Base-by-base conservation (phyloP, 2,888 invertebrate species). In the Pimpla rufipes region DNA sequence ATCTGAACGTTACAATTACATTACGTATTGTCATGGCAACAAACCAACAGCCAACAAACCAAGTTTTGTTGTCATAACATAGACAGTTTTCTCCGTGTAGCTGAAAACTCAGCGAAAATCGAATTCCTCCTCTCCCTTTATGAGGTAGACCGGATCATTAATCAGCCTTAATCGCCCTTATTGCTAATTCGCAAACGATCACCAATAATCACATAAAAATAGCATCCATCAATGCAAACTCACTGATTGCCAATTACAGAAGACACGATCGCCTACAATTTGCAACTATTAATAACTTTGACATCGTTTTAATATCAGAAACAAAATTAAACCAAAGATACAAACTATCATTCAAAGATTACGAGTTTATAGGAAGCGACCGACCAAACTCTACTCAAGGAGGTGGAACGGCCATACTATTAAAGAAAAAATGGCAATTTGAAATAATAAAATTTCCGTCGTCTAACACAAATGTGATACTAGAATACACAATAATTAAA, bases 391-490 rank as follows among this genome's bases (percentile, higher is more conserved):
- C 62, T 0, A 57, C 37, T 23, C 55, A 37, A 5, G 86, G 82
- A 6, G 86, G 87, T 0, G 86, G 85, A 0, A 87, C 88, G 0
- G 86, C 82, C 0, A 85, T 87, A 0, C 6, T 77, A n/a, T 79
- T 85, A 0, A 35, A 37, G n/a, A 73, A 87, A 0, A 40, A 11
- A 8, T 29, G 80, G 0, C 75, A 59, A 8, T 83, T 23, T 16
- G 45, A 52, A 16, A 8, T 8, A 11, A 81, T 81, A 0, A 21
- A 66, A 0, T 35, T 37, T 0, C 59, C 66, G 1, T 52, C 40
- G 2, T n/a, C 67, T 0, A 10, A 0, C 0, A 62, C 59, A 2
- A 70, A 21, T 6, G 47, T 21, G 29, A 18, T 42, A 5, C 8
- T 85, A 11, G 85, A 88, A 73, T 55, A 70, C 0, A 74, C 87